These are phyloP conservation scores for Pelmatolapia mariae DNA, from an alignment of 2,113 vertebrate genomes.

Conservation along the genomic window DNA sequence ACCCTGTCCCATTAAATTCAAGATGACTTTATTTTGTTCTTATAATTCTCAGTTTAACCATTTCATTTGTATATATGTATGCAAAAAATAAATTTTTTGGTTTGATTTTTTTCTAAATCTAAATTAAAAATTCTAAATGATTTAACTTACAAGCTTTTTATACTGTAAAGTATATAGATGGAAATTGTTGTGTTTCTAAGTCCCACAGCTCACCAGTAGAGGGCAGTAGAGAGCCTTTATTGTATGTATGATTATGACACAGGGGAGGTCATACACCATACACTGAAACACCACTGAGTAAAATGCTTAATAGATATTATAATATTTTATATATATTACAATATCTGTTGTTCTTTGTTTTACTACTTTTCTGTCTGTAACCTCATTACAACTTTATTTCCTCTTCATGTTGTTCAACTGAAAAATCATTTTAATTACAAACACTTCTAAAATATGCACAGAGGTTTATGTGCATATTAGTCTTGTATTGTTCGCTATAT, in stretches of 20 bases:
- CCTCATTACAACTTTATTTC: not conserved
- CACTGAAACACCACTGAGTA: not conserved
- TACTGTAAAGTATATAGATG: not conserved
- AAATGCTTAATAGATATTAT: not conserved
- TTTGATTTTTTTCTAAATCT: not conserved
- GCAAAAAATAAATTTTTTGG: not conserved
- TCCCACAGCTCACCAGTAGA: not conserved
- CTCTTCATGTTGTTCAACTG: not conserved
- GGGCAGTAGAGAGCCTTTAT: not conserved
- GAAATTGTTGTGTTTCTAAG: not conserved
- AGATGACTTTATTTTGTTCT: not conserved
- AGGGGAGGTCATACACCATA: too few species aligned
- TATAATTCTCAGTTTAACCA: not conserved
- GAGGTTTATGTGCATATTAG: not conserved
- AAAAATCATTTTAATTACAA: not conserved
- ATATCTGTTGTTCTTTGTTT: not conserved
- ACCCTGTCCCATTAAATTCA: not conserved
- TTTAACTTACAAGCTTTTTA: not conserved
- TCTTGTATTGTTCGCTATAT: rapidly evolving
- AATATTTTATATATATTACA: not conserved
- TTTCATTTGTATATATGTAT: not conserved
- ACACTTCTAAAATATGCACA: not conserved
- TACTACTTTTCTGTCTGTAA: not conserved
- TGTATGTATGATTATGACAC: not conserved
- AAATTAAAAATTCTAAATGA: not conserved